A percentile compares a stretch with the other conserved stretches of the same genome.
Evolutionary conservation across 92 coral and sea anemone genomes (phyloP).

Genomic region (Siderastrea siderea): DNA sequence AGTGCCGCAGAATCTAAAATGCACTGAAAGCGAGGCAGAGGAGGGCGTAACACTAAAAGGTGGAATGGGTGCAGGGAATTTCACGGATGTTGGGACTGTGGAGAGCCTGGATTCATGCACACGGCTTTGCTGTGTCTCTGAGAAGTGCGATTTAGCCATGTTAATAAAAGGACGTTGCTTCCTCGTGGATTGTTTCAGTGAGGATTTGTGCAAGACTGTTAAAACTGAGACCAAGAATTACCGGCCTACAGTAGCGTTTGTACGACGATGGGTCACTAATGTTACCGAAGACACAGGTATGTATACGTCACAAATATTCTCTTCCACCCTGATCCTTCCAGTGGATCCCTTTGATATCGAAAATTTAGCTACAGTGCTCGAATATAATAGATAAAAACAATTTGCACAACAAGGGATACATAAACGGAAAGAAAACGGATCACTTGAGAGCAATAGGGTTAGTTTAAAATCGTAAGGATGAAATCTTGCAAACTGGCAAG

Average conservation of each 20-base stretch:
- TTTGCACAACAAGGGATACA: too few species aligned
- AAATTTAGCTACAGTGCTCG: too few species aligned
- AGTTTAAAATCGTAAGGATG: not conserved
- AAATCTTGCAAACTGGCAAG: too few species aligned
- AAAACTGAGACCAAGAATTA: conserved; percentile 88
- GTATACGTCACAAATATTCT: conserved; percentile 7
- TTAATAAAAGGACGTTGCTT: conserved; percentile 89
- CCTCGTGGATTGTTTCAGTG: conserved; percentile 86
- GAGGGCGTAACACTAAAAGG: conserved; percentile 93
- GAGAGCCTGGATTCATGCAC: conserved; percentile 91
- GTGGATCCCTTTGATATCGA: not conserved
- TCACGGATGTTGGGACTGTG: conserved; percentile 94
- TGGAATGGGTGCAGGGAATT: conserved; percentile 91
- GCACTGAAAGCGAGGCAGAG: conserved; percentile 82
- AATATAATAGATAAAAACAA: too few species aligned
- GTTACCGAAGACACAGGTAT: conserved; percentile 85
- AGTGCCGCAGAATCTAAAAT: conserved; percentile 89
- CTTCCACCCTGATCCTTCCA: not conserved
- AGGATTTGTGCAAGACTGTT: conserved; percentile 87
- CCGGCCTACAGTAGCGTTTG: conserved; percentile 86
- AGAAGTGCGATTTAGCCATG: conserved; percentile 91
- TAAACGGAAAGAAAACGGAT: not conserved
- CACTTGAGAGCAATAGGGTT: not conserved
- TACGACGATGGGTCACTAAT: conserved; percentile 81
- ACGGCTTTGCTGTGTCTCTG: conserved; percentile 94